Evolutionary conservation across 2,113 vertebrate species (phyloP), one percentile per base, ranked within the genome.

Genomic region (Odocoileus hemionus): DNA sequence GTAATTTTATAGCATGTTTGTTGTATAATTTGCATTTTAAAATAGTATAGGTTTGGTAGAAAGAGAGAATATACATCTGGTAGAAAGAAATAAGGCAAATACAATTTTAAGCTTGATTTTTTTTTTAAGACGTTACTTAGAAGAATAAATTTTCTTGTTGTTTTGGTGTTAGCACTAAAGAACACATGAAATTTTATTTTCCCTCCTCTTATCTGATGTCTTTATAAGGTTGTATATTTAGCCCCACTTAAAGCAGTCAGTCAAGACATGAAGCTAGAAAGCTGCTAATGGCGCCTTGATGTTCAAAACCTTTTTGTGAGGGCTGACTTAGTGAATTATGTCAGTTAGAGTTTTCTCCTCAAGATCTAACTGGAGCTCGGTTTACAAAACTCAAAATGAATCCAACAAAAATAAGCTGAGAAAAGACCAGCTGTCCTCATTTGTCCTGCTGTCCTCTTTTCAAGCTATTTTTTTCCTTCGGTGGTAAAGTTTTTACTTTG

Each of bases 331-430:
- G 98, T 98, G 97, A 98, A 98, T 98, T 98, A 98, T 98, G 98
- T 98, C 98, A 98, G 98, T 98, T 98, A 98, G 97, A 97, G 97
- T 98, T 98, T 98, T 98, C 98, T 99, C 98, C 98, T 98, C 98
- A 98, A 98, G 98, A 99, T 98, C 98, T 98, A 98, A 98, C 97
- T 98, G 96, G 97, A 98, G 97, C 98, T 98, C 98, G 98, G 98
- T 98, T 99, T 99, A 99, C 98, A 98, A 98, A 99, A 98, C 98
- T 98, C 98, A 98, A 98, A 99, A 98, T 96, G 98, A 98, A 98
- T 98, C 99, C 99, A 99, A 99, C 98, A 98, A 98, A 99, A 99
- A 99, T 98, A 99, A 98, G 98, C 98, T 97, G 98, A 97, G 97
- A 98, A 97, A 97, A 98, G 98, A 98, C 98, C 97, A 96, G 98